Evolutionary conservation across 2,113 vertebrate species (phyloP).

Genomic region (Calyptomena viridis): DNA sequence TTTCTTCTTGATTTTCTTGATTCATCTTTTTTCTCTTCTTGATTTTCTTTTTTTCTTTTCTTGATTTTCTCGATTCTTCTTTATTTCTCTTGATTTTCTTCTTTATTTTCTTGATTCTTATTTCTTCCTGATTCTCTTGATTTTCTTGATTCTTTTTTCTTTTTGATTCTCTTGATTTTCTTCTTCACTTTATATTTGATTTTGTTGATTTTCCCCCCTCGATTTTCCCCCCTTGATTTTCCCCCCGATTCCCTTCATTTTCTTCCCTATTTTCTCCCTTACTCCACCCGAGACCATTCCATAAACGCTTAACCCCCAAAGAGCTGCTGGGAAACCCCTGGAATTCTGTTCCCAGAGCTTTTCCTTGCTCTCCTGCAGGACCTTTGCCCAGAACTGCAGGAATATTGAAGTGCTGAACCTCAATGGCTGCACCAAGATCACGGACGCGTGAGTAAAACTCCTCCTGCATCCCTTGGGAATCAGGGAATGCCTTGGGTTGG

Average conservation of each 20-base stretch:
- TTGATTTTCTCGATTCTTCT: no score
- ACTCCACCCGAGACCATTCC: accelerated
- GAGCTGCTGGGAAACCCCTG: neutral
- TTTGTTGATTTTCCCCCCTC: neutral
- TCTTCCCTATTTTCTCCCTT: neutral
- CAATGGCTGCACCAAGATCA: conserved; percentile 98
- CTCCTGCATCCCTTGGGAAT: neutral
- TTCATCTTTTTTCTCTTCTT: neutral
- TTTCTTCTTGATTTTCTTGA: no score
- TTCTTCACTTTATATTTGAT: neutral
- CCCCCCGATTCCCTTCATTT: neutral
- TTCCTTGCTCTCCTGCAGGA: conserved; percentile 73
- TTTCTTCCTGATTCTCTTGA: neutral
- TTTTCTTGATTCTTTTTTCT: neutral
- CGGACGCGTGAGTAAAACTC: conserved; percentile 84
- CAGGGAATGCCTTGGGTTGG: neutral
- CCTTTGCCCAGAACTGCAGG: conserved; percentile 97
- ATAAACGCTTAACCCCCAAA: accelerated
- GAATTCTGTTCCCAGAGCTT: neutral
- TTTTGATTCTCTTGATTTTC: neutral
- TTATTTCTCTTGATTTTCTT: no score
- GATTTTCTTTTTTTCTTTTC: neutral
- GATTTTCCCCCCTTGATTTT: neutral
- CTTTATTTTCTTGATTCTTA: neutral
- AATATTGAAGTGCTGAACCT: conserved; percentile 97